These are phyloP conservation scores for Haliaeetus leucogaster DNA, from an alignment of 2,113 vertebrate genomes.

Conservation along the genomic window DNA sequence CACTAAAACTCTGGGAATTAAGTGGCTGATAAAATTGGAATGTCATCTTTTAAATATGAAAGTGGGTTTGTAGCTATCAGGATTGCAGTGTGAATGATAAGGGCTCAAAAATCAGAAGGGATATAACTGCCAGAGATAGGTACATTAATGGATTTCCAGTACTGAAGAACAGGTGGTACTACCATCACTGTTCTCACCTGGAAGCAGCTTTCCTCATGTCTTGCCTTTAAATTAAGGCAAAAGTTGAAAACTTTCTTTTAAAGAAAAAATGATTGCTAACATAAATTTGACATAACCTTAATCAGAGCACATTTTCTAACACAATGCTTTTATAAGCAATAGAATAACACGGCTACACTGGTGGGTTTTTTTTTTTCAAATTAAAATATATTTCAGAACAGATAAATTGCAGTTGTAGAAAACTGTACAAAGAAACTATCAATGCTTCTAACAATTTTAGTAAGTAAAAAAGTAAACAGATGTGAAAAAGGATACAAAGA, in stretches of 20 bases:
- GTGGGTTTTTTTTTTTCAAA: background rate
- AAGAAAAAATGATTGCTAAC: background rate
- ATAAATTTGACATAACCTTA: background rate
- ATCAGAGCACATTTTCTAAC: background rate
- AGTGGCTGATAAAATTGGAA: background rate
- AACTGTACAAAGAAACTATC: constrained; percentile 14
- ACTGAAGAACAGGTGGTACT: background rate
- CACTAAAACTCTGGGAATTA: background rate
- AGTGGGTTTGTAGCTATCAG: background rate
- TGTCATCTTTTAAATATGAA: background rate
- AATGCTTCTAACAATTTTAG: background rate
- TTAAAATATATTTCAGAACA: constrained; percentile 11
- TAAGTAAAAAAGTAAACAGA: background rate
- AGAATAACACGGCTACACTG: background rate
- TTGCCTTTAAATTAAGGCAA: background rate
- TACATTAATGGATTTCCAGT: background rate
- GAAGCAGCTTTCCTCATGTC: background rate
- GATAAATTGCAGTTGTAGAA: background rate
- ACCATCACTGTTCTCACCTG: background rate
- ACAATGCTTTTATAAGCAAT: background rate
- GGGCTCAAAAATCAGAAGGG: background rate
- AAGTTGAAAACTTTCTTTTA: background rate
- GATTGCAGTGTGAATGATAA: background rate
- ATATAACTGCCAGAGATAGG: background rate
- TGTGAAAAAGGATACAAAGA: background rate